Base-by-base conservation (phyloP, 2,888 invertebrate species). In the Anodontia alba region DNA sequence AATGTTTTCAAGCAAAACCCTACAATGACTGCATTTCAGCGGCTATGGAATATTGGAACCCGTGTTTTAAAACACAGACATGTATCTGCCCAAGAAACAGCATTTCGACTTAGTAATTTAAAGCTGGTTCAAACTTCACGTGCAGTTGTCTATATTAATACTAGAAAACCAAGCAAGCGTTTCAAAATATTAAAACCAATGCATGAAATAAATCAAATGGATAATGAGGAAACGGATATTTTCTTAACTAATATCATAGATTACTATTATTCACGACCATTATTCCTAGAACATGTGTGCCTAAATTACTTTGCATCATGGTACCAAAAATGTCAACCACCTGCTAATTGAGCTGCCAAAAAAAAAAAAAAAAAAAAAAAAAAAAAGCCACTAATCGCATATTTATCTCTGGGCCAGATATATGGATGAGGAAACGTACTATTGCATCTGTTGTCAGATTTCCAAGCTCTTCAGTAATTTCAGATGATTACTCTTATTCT, bases 1-100 rank as follows among this genome's bases (percentile, higher is more conserved):
- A 36, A 38, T 38, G 68, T 80, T 7, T 49, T 75, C 23, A 23
- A 33, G 10, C 23, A 62, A 46, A 77, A 75, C 46, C 72, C 68
- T 10, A 12, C 17, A n/a, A 71, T 76, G 20, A 17, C 80, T 5
- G 43, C 5, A 29, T 10, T 43, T 67, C 33, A 43, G 23, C 49
- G 69, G n/a, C 26, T 83, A 17, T 51, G 33, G n/a, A 79, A 76
- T 29, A 77, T 83, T 42, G 76, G 80, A 20, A n/a, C 68, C 0
- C 74, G 80, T 83, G 80, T 80, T 12, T 73, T 83, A 8, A 77
- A 78, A 38, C 74, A n/a, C n/a, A n/a, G n/a, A n/a, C n/a, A n/a
- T n/a, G n/a, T n/a, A n/a, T n/a, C n/a, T n/a, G n/a, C 70, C 20
- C 83, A 83, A 43, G 83, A 83, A 36, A 80, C 83, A n/a, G 80